These are phyloP conservation scores for Schlechtendalia chinensis DNA, from an alignment of 1,140 invertebrate genomes.

Conservation along the genomic window DNA sequence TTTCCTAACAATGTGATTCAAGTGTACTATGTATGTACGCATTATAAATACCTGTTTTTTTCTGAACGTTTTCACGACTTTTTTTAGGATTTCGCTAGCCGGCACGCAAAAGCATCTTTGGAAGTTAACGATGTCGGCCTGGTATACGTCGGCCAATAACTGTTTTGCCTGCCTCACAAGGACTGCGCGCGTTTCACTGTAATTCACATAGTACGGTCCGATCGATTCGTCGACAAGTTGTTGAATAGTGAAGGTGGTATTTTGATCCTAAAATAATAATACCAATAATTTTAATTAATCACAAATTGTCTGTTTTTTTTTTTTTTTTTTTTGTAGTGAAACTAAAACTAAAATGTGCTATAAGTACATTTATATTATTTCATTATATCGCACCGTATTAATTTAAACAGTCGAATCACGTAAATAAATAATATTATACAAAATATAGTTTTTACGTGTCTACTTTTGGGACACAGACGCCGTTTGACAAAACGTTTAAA, in stretches of 20 bases:
- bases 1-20: not conserved
- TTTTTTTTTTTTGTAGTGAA: too few relatives aligned
- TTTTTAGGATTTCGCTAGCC: conserved; percentile 24
- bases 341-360: too few relatives aligned
- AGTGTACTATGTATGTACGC: not conserved
- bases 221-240: conserved; percentile 30
- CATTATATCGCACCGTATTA: too few relatives aligned
- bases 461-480: not conserved
- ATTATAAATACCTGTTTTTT: conserved; percentile 21
- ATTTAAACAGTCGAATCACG: too few relatives aligned
- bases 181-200: conserved; percentile 33
- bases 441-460: not conserved
- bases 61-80: not conserved
- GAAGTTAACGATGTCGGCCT: not conserved
- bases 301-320: too few relatives aligned
- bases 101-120: conserved; percentile 12
- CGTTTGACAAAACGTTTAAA: not conserved
- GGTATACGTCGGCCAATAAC: not conserved
- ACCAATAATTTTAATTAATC: too few relatives aligned
- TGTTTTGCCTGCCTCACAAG: conserved; percentile 35
- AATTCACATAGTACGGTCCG: conserved; percentile 25
- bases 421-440: not conserved
- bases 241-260: conserved; percentile 1
- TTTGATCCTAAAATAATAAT: conserved; percentile 3
- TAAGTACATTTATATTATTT: too few relatives aligned